Evolutionary conservation across 2,888 invertebrate species (phyloP).

Genomic region (Euplexia lucipara): DNA sequence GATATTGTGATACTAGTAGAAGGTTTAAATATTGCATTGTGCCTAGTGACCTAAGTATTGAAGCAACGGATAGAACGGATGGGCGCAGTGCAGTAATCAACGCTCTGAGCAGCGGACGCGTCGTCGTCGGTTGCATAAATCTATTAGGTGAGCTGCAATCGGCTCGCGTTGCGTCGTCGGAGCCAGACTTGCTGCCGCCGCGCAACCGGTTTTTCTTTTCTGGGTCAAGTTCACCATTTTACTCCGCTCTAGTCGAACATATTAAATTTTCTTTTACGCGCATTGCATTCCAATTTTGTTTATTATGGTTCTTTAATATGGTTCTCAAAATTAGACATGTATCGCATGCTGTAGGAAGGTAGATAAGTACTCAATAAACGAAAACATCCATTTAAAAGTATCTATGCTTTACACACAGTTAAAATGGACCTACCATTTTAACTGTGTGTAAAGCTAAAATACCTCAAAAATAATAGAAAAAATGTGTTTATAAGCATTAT

Average conservation of each 20-base stretch:
- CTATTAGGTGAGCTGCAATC: conserved; percentile 57
- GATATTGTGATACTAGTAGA: conserved; percentile 21
- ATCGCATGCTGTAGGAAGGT: background rate
- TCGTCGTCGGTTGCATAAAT: conserved; percentile 62
- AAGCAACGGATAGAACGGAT: conserved; percentile 50
- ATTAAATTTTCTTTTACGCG: conserved; percentile 16
- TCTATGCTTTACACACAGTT: too few relatives aligned
- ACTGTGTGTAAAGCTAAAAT: too few relatives aligned
- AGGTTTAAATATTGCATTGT: conserved; percentile 45
- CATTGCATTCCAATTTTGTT: background rate
- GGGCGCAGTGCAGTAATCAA: conserved; percentile 54
- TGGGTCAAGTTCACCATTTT: conserved; percentile 74
- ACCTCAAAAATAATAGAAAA: background rate
- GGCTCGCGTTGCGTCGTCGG: conserved; percentile 52
- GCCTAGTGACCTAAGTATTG: conserved; percentile 58
- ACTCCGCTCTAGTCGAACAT: conserved; percentile 39
- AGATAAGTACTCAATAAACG: background rate
- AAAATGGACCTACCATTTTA: too few relatives aligned
- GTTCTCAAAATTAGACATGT: background rate
- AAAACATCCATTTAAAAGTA: background rate
- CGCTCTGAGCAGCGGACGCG: conserved; percentile 50
- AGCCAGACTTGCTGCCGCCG: conserved; percentile 49
- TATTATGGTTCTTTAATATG: background rate
- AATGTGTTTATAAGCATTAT: background rate
- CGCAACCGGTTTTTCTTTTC: conserved; percentile 68